A percentile compares a stretch with the other conserved stretches of the same genome.
Conservation (phyloP, 2,113 vertebrate species). For the Corythoichthys haematopterus region DNA sequence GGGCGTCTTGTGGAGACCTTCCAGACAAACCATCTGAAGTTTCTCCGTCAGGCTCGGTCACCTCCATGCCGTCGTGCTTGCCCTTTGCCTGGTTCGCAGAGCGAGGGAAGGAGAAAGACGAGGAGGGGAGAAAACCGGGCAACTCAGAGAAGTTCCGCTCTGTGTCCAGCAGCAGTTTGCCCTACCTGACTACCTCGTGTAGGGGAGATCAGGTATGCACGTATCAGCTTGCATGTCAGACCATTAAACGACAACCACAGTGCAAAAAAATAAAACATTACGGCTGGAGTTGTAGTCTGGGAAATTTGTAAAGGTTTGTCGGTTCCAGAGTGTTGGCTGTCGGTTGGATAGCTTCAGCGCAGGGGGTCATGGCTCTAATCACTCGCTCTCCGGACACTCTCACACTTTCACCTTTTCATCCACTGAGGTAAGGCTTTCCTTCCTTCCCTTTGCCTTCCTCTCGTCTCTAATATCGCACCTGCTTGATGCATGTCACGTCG, state of each 20-base stretch:
- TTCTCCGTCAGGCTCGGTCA: constrained; percentile 76
- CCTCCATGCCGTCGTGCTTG: constrained; percentile 83
- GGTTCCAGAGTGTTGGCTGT: constrained; percentile 79
- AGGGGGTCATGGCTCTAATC: constrained; percentile 79
- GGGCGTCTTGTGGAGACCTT: constrained; percentile 75
- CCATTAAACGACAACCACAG: no score
- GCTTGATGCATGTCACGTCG: background rate
- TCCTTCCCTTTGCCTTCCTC: background rate
- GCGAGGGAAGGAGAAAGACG: constrained; percentile 69
- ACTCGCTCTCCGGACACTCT: constrained; percentile 81
- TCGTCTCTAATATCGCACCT: background rate
- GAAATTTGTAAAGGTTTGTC: constrained; percentile 29
- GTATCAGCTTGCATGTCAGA: background rate
- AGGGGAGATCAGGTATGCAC: constrained; percentile 66
- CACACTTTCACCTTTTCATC: constrained; percentile 85
- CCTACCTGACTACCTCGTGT: constrained; percentile 70
- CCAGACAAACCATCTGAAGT: constrained; percentile 69
- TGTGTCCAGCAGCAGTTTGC: constrained; percentile 76
- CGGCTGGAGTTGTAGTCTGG: background rate
- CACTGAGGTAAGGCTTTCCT: constrained; percentile 80
- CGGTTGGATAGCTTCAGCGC: constrained; percentile 78
- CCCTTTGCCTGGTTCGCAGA: constrained; percentile 87
- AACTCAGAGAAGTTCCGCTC: constrained; percentile 53
- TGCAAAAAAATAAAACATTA: no score
- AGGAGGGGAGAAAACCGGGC: constrained; percentile 42